Percentiles rank a stretch among this genome's conserved stretches.
Conservation (phyloP, 2,888 invertebrate genomes). For the Amphiduros pacificus region DNA sequence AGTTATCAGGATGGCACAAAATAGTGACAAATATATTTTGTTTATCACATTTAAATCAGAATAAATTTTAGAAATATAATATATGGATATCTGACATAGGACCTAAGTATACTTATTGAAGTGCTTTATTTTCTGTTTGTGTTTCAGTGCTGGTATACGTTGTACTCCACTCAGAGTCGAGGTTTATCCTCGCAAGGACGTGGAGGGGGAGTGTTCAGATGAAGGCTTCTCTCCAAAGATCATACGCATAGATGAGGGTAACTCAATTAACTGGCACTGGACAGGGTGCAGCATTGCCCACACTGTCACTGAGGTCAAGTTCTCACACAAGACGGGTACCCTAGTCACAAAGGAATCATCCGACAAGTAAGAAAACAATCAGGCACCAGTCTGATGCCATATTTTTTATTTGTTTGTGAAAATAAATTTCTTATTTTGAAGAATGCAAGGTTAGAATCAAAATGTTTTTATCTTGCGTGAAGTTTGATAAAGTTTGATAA, state of each 20-base stretch:
- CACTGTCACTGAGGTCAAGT: slow-evolving; percentile 25
- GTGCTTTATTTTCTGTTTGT: background rate
- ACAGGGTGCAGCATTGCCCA: slow-evolving; percentile 37
- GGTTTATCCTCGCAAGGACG: slow-evolving; percentile 46
- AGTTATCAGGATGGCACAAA: too few relatives aligned
- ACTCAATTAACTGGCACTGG: slow-evolving; percentile 56
- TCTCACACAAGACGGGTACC: slow-evolving; percentile 21
- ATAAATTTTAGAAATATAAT: background rate
- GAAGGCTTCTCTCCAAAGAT: slow-evolving; percentile 54
- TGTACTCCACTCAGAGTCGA: slow-evolving; percentile 52
- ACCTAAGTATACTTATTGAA: background rate
- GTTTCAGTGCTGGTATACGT: slow-evolving; percentile 48
- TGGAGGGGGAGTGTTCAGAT: slow-evolving; percentile 49
- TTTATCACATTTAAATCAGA: background rate
- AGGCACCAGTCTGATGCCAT: background rate
- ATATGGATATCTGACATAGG: background rate
- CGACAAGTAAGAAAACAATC: slow-evolving; percentile 8
- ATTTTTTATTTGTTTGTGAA: background rate
- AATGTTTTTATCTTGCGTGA: too few relatives aligned
- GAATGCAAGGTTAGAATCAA: too few relatives aligned
- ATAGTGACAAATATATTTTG: too few relatives aligned
- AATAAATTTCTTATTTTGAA: background rate
- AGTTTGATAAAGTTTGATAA: too few relatives aligned
- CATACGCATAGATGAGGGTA: slow-evolving; percentile 56
- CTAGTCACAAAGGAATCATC: slow-evolving; percentile 18